Base-by-base conservation (phyloP, 2,113 vertebrate genomes). In the Gallinago undulata region DNA sequence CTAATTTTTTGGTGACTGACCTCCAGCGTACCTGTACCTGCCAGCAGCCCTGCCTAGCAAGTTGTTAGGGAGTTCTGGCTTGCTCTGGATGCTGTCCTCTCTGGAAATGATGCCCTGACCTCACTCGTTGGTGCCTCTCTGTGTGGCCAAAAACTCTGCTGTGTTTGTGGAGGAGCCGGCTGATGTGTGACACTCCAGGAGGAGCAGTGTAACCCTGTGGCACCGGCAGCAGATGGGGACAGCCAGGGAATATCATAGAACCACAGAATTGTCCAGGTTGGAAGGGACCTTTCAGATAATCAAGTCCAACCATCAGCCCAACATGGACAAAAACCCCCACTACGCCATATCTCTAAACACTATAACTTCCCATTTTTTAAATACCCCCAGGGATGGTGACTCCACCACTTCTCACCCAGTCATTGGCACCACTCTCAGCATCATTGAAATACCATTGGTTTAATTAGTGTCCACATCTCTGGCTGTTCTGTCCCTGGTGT, bases 391-490 rank as follows among this genome's bases (percentile, higher is more conserved):
- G 53, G 53, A 16, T 55, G 28, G 53, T 17, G 53, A 30, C 53
- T 18, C 53, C 53, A 55, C 53, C 9, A 10, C 53, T 28, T 55
- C 53, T 55, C 53, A 55, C 27, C 53, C 28, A 27, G 6, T 30
- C 47, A 0, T 23, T 19, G 8, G 24, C 41, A 7, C 3, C 1
- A 0, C 2, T 6, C 35, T 21, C 21, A 7, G 24, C 41, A 7
- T 3, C 1, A 0, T 2, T 6, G 39, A 6, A 5, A 3, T 3
- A 11, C 4, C 2, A 0, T 12, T 22, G 60, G 25, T n/a, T 45
- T 19, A 7, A 6, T 24, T 12, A 0, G 0, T 0, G 25, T 9
- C 18, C 50, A 8, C 1, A 7, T 47, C 10, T 9, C 74, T 12
- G 37, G 37, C 27, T 30, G 5, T 19, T 53, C 41, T 24, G 43